These are phyloP conservation scores for Andricus quercusramuli DNA, from an alignment of 2,888 invertebrate genomes.

Conservation along the genomic window DNA sequence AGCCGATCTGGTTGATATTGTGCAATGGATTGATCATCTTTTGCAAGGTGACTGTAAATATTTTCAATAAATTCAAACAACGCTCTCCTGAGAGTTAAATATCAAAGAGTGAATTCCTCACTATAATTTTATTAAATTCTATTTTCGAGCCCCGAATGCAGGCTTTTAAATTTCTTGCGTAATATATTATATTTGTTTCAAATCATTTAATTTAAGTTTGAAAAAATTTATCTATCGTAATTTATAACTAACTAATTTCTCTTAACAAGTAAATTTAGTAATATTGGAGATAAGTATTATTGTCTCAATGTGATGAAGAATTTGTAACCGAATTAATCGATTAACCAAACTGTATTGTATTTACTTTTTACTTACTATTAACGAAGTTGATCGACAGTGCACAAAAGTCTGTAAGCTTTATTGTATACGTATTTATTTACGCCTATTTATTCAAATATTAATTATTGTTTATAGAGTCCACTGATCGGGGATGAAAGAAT, in stretches of 20 bases:
- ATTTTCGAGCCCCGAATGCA: neutral
- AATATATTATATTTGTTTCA: neutral
- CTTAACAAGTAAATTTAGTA: neutral
- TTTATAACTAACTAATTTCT: neutral
- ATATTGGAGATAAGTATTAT: conserved; percentile 12
- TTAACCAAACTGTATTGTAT: conserved; percentile 14
- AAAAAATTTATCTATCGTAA: conserved; percentile 7
- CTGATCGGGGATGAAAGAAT: neutral
- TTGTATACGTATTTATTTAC: conserved; percentile 18
- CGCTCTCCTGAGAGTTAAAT: neutral
- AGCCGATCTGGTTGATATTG: conserved; percentile 15
- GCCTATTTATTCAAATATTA: conserved; percentile 10
- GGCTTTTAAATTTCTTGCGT: neutral
- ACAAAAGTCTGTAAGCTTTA: conserved; percentile 25
- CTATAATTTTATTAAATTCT: neutral
- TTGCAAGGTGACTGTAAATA: conserved; percentile 20
- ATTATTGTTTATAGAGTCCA: neutral
- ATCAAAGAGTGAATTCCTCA: neutral
- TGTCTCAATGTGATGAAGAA: conserved; percentile 32
- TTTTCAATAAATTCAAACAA: neutral
- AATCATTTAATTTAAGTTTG: conserved; percentile 11
- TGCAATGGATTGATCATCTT: neutral
- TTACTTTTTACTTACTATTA: conserved; percentile 10
- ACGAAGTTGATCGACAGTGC: conserved; percentile 3
- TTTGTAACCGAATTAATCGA: conserved; percentile 16